Base-by-base conservation (phyloP, 2,113 vertebrate species). In the Scytalopus superciliaris region DNA sequence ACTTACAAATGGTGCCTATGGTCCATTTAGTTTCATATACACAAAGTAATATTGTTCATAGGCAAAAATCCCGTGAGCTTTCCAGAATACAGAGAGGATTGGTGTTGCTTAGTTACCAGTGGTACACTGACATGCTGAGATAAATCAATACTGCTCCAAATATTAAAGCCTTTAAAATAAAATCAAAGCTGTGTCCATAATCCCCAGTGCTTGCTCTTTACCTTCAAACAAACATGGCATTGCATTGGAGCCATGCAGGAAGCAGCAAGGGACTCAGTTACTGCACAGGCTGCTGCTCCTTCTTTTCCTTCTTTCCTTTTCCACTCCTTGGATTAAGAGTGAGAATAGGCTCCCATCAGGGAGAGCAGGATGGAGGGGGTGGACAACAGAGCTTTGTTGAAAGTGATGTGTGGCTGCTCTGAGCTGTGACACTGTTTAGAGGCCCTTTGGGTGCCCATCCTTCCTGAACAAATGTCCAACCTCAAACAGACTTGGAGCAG, bases 31-130 rank as follows among this genome's bases (percentile, higher is more conserved):
- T 90, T 96, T 96, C 97, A 96, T 82, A 95, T 80, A 96, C 96
- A 97, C 96, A 87, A 95, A 97, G 96, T 97, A 96, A 98, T 97
- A 97, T 95, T 72, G 90, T 93, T 96, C 95, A 90, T 97, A 96
- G 97, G 95, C 96, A 97, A 94, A 83, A 96, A 95, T 98, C 97
- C 97, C 94, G 18, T 77, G 97, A 98, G 98, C 96, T 89, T 94
- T 81, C 93, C 64, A 28, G 94, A 94, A 90, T 87, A 94, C 19
- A 81, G 95, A 89, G 94, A 93, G 94, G 96, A 96, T 90, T 6
- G 57, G 94, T 90, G 98, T 98, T 98, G 98, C 98, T 83, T 98
- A 94, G 98, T 94, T 97, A 98, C 98, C 94, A 19, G 89, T 45
- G 21, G 94, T 89, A 91, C 35, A 4, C 94, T 96, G 95, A 96